phyloP scores from a whole-genome alignment of 2,113 vertebrate species.

The Pachycephala philippinensis region DNA sequence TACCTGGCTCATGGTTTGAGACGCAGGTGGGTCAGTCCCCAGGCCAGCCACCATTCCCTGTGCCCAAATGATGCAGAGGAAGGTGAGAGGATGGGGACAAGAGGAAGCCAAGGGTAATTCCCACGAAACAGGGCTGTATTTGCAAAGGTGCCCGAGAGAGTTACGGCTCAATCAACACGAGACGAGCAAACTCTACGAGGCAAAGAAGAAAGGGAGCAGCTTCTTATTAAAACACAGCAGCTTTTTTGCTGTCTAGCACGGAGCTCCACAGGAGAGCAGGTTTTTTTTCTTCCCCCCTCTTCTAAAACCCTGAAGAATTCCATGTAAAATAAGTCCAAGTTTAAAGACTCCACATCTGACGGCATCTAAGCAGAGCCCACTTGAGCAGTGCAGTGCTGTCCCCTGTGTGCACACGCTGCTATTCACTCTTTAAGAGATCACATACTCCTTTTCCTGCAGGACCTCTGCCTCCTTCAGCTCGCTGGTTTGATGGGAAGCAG shows the following conservation, averaged over 20 bases:
- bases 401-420: neutral
- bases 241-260: neutral
- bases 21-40: neutral
- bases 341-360: constrained; percentile 42
- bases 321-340: neutral
- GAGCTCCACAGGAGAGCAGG: neutral
- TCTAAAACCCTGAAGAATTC: constrained; percentile 38
- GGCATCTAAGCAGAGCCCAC: neutral
- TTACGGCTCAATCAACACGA: neutral
- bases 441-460: constrained; percentile 8
- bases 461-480: constrained; percentile 6
- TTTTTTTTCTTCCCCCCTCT: neutral
- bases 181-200: neutral
- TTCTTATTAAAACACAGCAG: constrained; percentile 26
- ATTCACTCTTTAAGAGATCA: constrained; percentile 47
- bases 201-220: constrained; percentile 32
- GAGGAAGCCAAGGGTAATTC: neutral
- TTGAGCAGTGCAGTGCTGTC: neutral
- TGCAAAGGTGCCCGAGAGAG: constrained; percentile 27
- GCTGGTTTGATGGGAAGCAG: constrained; percentile 7
- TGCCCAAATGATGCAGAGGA: neutral
- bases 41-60: neutral
- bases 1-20: neutral
- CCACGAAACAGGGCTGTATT: neutral
- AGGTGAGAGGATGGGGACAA: neutral